Evolutionary conservation across 2,888 invertebrate genomes (phyloP).

Genomic region (Tuta absoluta): DNA sequence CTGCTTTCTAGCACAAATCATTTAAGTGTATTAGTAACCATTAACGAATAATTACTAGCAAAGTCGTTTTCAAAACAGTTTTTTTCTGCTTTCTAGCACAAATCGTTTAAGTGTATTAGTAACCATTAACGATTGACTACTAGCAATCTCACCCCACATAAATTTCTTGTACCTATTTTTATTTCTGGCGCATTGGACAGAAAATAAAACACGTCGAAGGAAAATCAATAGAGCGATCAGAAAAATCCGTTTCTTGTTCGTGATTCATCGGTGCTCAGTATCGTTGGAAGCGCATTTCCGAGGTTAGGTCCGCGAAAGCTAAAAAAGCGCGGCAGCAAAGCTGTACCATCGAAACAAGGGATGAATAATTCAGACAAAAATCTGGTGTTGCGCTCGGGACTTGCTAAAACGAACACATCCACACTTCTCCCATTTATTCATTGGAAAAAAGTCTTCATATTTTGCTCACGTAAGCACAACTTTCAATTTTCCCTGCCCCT

Average conservation of each 20-base stretch:
- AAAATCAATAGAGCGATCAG: neutral
- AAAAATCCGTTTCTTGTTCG: slow-evolving; percentile 7
- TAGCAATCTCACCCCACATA: too few species aligned
- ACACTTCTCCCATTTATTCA: slow-evolving; percentile 44
- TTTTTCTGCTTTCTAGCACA: too few species aligned
- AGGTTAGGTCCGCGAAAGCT: slow-evolving; percentile 20
- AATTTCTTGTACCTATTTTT: neutral
- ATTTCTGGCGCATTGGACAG: neutral
- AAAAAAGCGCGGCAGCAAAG: slow-evolving; percentile 42
- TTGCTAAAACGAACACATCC: slow-evolving; percentile 40
- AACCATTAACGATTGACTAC: too few species aligned
- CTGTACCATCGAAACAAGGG: slow-evolving; percentile 46
- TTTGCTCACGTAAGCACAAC: slow-evolving; percentile 50
- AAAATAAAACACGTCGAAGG: neutral
- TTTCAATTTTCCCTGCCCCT: slow-evolving; percentile 49
- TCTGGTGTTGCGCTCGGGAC: slow-evolving; percentile 48
- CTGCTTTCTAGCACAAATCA: neutral
- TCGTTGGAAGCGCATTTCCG: slow-evolving; percentile 16
- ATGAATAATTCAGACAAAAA: slow-evolving; percentile 65
- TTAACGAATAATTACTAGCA: neutral
- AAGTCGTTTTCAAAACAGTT: neutral
- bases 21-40: neutral
- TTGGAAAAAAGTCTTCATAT: slow-evolving; percentile 41
- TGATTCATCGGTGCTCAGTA: neutral
- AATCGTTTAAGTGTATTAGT: too few species aligned